Conservation (phyloP, 64 coral and sea anemone genomes). For the Anthopleura sola region DNA sequence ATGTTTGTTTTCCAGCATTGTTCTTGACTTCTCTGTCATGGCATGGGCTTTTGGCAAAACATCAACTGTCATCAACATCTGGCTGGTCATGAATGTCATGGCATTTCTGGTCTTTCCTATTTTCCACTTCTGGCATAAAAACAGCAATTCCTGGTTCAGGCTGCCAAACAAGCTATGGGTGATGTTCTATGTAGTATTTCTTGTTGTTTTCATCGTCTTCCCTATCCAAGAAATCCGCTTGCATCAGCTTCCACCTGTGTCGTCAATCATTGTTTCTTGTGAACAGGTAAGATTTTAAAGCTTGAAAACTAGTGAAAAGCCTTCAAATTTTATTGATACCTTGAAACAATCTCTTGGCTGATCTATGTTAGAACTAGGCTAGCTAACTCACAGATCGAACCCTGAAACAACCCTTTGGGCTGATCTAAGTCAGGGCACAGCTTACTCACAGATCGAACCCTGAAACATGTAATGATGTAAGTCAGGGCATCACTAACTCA, state of each 20-base stretch:
- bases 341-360: too few species aligned
- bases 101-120: constrained; percentile 68
- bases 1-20: constrained; percentile 51
- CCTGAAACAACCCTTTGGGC: too few species aligned
- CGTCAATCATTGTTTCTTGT: constrained; percentile 75
- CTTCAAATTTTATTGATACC: too few species aligned
- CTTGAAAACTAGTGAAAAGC: background rate
- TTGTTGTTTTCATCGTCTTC: constrained; percentile 69
- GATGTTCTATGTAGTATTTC: constrained; percentile 54
- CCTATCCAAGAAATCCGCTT: constrained; percentile 74
- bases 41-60: constrained; percentile 90
- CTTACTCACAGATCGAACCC: too few species aligned
- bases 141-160: constrained; percentile 36
- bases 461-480: too few species aligned
- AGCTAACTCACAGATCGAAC: too few species aligned
- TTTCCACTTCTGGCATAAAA: constrained; percentile 72
- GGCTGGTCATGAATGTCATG: constrained; percentile 85
- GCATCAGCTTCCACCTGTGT: constrained; percentile 78
- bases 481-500: too few species aligned
- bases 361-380: too few species aligned
- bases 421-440: too few species aligned
- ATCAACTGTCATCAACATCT: constrained; percentile 75
- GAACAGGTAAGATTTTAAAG: constrained; percentile 71
- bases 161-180: constrained; percentile 66
- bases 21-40: constrained; percentile 72